Base-by-base conservation (phyloP, 2,888 invertebrate genomes). In the Pyrrhia umbra region DNA sequence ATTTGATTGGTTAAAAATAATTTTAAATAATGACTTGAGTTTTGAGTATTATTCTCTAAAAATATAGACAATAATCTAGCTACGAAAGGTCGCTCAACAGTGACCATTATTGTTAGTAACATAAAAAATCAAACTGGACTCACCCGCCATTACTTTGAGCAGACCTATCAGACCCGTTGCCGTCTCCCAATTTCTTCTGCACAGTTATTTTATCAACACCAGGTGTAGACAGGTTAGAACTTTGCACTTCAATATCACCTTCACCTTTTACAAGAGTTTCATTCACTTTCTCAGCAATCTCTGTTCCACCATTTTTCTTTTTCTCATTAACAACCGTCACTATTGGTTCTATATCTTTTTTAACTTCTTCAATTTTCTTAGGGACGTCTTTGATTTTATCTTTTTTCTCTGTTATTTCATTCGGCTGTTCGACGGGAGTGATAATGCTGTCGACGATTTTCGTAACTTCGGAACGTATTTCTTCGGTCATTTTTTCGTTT, bases 191-290 rank as follows among this genome's bases (percentile, higher is more conserved):
- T 70, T 90, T 92, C 62, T 76, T 86, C 16, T 84, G 84, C 8
- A 84, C 72, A 37, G 76, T 77, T 49, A 89, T 87, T 63, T 90
- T 92, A 8, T 88, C 86, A 0, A 83, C 74, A 0, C 86, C 89
- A 0, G 93, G 92, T 25, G 93, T 89, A 0, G 95, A 92, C 39
- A 95, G 82, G 81, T 96, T 96, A 8, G 95, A 96, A 88, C 95
- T 95, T 79, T 95, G 96, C 65, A 95, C 95, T 82, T 96, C 96
- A 15, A 95, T 93, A 68, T 96, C 96, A 42, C 96, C 95, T 63
- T 95, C 95, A 16, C 95, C 96, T 80, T 95, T 95, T 34, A 96
- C 95, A 69, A 96, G 86, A 42, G 95, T 86, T 64, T 92, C 93
- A 40, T 87, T 93, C 34, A 93, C 85, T 79, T 88, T 94, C 55